Conservation (phyloP, 2,797 vertebrate species). For the Hydrophis major region DNA sequence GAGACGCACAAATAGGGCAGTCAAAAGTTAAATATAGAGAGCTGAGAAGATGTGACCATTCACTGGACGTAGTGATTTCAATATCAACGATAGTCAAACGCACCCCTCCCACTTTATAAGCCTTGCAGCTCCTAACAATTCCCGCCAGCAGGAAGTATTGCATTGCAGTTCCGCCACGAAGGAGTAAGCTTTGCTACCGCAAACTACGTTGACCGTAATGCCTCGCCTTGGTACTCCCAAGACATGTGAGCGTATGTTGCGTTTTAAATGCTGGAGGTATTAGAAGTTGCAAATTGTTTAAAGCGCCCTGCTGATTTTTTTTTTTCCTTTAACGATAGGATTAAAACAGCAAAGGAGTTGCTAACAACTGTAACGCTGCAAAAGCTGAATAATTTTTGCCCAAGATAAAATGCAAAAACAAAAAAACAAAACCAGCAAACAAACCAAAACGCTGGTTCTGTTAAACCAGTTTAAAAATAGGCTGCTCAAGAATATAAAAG, state of each 20-base stretch:
- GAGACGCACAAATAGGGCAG: background rate
- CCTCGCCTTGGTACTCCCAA: background rate
- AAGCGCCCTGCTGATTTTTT: background rate
- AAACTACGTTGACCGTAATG: background rate
- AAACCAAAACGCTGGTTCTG: background rate
- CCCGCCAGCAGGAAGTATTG: background rate
- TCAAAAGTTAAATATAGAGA: background rate
- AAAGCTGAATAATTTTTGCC: background rate
- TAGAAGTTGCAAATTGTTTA: background rate
- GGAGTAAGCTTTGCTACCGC: accelerated
- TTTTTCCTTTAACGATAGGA: background rate
- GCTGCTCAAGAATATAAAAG: background rate
- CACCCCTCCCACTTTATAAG: constrained; percentile 8
- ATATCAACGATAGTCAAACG: accelerated
- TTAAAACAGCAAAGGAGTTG: background rate
- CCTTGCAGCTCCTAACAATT: background rate
- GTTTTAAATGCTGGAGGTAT: background rate
- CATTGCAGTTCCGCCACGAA: accelerated
- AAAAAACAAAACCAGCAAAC: too few species aligned
- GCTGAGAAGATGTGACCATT: background rate
- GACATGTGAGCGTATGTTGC: constrained; percentile 16
- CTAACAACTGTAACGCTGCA: background rate
- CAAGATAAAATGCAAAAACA: background rate
- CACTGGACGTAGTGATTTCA: background rate
- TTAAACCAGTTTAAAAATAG: background rate